Evolutionary conservation across 2,888 invertebrate genomes (phyloP).

Genomic region (Rapana venosa): DNA sequence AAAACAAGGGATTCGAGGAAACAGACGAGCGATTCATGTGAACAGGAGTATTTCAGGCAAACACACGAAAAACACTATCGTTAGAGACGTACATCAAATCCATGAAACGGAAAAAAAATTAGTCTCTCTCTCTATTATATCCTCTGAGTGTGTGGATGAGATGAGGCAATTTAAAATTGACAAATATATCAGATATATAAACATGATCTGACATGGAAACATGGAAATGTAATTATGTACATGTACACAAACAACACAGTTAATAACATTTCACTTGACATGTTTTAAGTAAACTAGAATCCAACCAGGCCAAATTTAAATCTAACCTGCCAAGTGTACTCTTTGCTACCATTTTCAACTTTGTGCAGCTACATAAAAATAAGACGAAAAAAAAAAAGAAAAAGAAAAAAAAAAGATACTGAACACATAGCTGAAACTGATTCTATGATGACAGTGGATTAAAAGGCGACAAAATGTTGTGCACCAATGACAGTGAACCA

Average conservation of each 20-base stretch:
- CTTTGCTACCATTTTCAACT: not conserved
- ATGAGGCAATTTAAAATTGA: not conserved
- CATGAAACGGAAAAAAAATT: not conserved
- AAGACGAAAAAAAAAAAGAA: not conserved
- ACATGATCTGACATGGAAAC: not conserved
- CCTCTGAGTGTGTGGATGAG: slow-evolving; percentile 7
- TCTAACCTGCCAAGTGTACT: not conserved
- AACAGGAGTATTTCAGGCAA: not conserved
- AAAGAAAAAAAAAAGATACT: not conserved
- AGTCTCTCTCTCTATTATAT: not conserved
- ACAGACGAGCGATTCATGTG: not conserved
- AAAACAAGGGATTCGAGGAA: no score
- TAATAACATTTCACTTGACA: not conserved
- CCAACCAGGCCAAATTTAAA: not conserved
- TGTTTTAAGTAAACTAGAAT: slow-evolving; percentile 12
- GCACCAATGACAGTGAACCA: not conserved
- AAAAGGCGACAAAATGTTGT: not conserved
- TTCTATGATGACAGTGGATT: not conserved
- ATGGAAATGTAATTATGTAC: not conserved
- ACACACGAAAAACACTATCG: not conserved
- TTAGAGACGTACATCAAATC: not conserved
- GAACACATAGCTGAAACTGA: slow-evolving; percentile 19
- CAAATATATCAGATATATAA: not conserved
- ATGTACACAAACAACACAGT: not conserved
- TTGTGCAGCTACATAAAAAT: not conserved